phyloP scores from a whole-genome alignment of 2,797 vertebrate species.

The Gymnothorax reevesii region DNA sequence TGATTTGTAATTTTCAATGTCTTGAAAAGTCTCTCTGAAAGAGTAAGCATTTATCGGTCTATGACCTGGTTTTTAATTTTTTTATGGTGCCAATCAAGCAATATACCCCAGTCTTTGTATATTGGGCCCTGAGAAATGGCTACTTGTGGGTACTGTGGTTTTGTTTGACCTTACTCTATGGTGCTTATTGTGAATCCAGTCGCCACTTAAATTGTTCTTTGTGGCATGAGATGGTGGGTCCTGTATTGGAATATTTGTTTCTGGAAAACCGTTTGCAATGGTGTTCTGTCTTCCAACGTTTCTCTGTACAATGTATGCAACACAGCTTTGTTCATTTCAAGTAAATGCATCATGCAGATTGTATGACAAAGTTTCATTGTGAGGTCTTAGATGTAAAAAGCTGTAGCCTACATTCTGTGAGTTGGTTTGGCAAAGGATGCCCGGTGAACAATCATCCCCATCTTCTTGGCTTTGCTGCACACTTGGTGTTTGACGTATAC shows the following conservation, averaged over 20 bases:
- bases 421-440: not conserved
- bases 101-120: not conserved
- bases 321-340: not conserved
- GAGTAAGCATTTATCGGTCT: constrained; percentile 5
- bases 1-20: not conserved
- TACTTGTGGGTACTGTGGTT: not conserved
- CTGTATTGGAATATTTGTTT: not conserved
- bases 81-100: not conserved
- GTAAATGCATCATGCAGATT: not conserved
- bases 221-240: not conserved
- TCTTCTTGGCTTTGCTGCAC: not conserved
- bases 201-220: not conserved
- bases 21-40: not conserved
- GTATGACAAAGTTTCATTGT: not conserved
- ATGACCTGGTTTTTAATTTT: not conserved
- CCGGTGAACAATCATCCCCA: not conserved
- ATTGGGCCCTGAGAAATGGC: not conserved
- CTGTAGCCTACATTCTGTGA: not conserved
- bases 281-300: no score
- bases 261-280: not conserved
- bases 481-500: not conserved
- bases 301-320: no score
- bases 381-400: not conserved
- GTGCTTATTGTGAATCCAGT: not conserved
- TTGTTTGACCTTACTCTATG: not conserved